Base-by-base conservation (phyloP, 2,888 invertebrate species). In the Zygaena filipendulae region DNA sequence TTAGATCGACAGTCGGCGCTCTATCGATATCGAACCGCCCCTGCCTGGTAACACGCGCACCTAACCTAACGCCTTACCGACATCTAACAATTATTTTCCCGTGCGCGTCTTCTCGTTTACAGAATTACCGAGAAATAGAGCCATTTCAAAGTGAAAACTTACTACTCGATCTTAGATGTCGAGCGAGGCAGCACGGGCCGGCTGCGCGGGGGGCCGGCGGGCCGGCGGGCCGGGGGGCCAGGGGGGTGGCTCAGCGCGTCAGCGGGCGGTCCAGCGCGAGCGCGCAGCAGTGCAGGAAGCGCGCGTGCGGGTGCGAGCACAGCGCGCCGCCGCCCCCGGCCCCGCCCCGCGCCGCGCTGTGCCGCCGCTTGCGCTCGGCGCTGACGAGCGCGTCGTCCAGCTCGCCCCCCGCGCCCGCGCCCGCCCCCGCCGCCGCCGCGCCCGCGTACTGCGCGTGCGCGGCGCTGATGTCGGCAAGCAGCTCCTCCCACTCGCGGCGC, bases 401-500 rank as follows among this genome's bases (percentile, higher is more conserved):
- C 48, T 32, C 39, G 34, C 16, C 48, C 41, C 30, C 33, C 26
- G 29, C 35, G 28, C 43, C 30, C 24, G 40, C 41, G 25, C 39
- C 42, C 35, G 30, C 48, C 24, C 49, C 58, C 30, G 26, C 35
- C 20, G 23, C 43, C 31, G 45, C 52, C 36, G 47, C 64, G 34
- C 48, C 52, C 50, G 72, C 66, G 58, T 80, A 80, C 37, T 61
- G 60, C 43, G 75, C 71, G 52, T 82, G 83, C 49, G 83, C 69
- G 45, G 74, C 81, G 55, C 82, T 79, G 40, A 86, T 69, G 53
- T 85, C 85, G 18, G 81, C 72, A 46, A 85, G 63, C 52, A 86
- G 61, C 64, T 84, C 83, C 54, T 85, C 85, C 55, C 84, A 85
- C 48, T 85, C 85, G 49, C 82, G 80, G 39, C 71, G 64, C 42